Conservation (phyloP, 2,888 invertebrate genomes). For the Cosmopolites sordidus region DNA sequence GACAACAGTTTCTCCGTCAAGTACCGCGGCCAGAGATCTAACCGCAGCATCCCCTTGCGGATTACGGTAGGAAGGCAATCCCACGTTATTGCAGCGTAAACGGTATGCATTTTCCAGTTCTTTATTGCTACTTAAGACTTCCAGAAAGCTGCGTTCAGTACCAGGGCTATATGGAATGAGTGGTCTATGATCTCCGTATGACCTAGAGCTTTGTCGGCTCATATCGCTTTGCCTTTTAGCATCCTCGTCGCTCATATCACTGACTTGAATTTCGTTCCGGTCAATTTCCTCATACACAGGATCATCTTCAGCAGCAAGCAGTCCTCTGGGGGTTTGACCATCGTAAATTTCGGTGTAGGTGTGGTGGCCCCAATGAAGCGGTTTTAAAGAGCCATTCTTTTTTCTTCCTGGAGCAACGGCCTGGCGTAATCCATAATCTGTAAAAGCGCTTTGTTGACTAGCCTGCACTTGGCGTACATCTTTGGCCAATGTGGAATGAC, state of each 20-base stretch:
- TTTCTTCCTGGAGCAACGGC: slow-evolving; percentile 40
- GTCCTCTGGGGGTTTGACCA: slow-evolving; percentile 50
- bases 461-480: slow-evolving; percentile 52
- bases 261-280: slow-evolving; percentile 65
- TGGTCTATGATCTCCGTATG: slow-evolving; percentile 78
- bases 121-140: slow-evolving; percentile 40
- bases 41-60: slow-evolving; percentile 53
- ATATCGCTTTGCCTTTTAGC: slow-evolving; percentile 68
- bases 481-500: slow-evolving; percentile 53
- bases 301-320: slow-evolving; percentile 63
- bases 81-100: slow-evolving; percentile 49
- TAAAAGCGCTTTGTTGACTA: slow-evolving; percentile 41
- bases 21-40: slow-evolving; percentile 68
- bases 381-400: slow-evolving; percentile 48
- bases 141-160: slow-evolving; percentile 52
- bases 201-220: slow-evolving; percentile 67
- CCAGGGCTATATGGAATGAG: slow-evolving; percentile 73
- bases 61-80: slow-evolving; percentile 53
- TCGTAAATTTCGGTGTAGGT: slow-evolving; percentile 73
- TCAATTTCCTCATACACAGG: slow-evolving; percentile 81
- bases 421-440: slow-evolving; percentile 41
- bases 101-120: slow-evolving; percentile 37
- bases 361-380: slow-evolving; percentile 54
- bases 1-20: slow-evolving; percentile 82
- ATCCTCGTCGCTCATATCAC: slow-evolving; percentile 77